Conservation (phyloP, 2,113 vertebrate species). For the Opisthocomus hoazin region DNA sequence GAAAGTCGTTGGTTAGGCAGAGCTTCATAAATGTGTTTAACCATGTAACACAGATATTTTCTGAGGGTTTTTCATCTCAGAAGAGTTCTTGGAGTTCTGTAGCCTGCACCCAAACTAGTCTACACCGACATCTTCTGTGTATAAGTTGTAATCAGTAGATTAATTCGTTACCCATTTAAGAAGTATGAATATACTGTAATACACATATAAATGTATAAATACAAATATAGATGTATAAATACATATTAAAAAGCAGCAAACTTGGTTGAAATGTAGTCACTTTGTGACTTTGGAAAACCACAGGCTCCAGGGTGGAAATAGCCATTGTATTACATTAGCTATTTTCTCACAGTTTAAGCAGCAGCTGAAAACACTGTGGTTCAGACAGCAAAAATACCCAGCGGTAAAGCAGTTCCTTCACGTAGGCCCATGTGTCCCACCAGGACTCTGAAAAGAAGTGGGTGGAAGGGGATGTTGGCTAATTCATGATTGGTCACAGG, state of each 20-base stretch:
- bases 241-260: not conserved
- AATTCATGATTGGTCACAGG: not conserved
- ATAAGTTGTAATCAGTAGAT: not conserved
- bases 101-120: not conserved
- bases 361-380: not conserved
- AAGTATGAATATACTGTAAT: not conserved
- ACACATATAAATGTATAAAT: not conserved
- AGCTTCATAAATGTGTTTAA: not conserved
- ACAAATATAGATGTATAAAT: not conserved
- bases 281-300: constrained; percentile 20
- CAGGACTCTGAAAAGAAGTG: not conserved
- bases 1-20: not conserved
- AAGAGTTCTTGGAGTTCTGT: not conserved
- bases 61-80: not conserved
- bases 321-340: not conserved
- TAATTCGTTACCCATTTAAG: not conserved
- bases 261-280: not conserved
- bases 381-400: not conserved
- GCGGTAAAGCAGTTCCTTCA: not conserved
- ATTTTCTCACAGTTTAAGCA: not conserved
- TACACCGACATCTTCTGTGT: not conserved
- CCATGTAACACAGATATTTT: not conserved
- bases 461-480: not conserved
- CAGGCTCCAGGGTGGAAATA: not conserved
- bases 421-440: not conserved